phyloP scores from a whole-genome alignment of 2,797 vertebrate species.

The Hippopotamyrus pictus region DNA sequence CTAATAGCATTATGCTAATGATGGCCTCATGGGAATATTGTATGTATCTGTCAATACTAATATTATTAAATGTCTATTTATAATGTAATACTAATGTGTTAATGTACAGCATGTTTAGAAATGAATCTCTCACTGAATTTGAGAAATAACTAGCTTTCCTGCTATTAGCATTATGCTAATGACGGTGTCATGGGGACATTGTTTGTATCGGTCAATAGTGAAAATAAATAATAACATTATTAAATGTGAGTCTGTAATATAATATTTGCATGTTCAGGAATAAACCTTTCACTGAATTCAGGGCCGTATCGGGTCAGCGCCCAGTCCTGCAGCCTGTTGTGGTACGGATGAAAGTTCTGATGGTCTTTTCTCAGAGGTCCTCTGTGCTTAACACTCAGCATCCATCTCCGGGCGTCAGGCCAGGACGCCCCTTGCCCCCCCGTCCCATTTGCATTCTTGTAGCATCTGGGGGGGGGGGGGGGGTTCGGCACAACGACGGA shows the following conservation, averaged over 20 bases:
- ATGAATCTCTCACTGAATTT: not conserved
- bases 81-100: not conserved
- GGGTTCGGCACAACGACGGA: constrained; percentile 32
- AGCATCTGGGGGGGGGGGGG: constrained; percentile 48
- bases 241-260: not conserved
- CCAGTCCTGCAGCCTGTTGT: not conserved
- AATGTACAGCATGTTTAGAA: not conserved
- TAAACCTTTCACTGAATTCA: not conserved
- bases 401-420: not conserved
- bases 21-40: not conserved
- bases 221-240: not conserved
- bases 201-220: not conserved
- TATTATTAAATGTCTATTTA: not conserved
- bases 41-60: not conserved
- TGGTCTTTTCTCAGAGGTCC: not conserved
- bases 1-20: not conserved
- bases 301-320: not conserved
- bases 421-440: constrained; percentile 23
- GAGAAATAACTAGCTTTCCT: not conserved
- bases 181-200: not conserved
- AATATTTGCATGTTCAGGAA: not conserved
- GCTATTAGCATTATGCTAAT: not conserved
- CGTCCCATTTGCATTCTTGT: constrained; percentile 11
- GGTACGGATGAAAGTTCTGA: not conserved
- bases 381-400: not conserved